phyloP scores from a whole-genome alignment of 2,888 invertebrate genomes.

The Abrostola triplasia region DNA sequence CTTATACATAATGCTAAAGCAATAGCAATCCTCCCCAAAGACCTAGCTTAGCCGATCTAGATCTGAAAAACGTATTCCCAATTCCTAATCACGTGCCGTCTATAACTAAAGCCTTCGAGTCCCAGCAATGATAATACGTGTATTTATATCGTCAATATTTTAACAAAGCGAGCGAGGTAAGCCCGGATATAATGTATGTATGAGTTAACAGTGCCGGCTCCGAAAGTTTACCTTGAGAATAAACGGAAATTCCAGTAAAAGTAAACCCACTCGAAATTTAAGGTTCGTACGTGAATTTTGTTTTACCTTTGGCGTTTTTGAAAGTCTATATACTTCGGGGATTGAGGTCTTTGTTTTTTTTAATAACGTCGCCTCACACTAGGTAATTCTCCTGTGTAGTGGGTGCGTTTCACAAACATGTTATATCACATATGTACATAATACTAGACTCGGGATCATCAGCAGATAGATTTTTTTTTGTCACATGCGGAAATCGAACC shows the following conservation, averaged over 20 bases:
- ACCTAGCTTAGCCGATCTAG: not conserved
- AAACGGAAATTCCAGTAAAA: slow-evolving; percentile 14
- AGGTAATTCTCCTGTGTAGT: too few relatives aligned
- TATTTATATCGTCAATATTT: slow-evolving; percentile 25
- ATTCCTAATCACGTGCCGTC: slow-evolving; percentile 14
- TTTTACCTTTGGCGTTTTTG: not conserved
- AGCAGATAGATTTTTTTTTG: too few relatives aligned
- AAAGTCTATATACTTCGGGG: too few relatives aligned
- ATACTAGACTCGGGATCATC: too few relatives aligned
- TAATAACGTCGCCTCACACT: too few relatives aligned
- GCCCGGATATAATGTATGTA: slow-evolving; percentile 12
- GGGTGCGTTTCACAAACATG: too few relatives aligned
- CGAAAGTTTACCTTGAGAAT: not conserved
- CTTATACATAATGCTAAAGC: too few relatives aligned
- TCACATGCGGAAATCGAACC: too few relatives aligned
- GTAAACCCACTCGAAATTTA: not conserved
- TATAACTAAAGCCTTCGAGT: slow-evolving; percentile 12
- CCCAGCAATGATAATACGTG: not conserved
- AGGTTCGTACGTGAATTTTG: not conserved
- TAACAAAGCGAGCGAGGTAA: slow-evolving; percentile 5
- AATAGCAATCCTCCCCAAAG: not conserved
- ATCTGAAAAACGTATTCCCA: slow-evolving; percentile 7
- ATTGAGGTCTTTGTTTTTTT: not conserved
- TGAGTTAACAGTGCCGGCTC: slow-evolving; percentile 8
- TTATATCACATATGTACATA: too few relatives aligned